Conservation (phyloP, 2,888 invertebrate species). For the Chloroclystis v-ata region DNA sequence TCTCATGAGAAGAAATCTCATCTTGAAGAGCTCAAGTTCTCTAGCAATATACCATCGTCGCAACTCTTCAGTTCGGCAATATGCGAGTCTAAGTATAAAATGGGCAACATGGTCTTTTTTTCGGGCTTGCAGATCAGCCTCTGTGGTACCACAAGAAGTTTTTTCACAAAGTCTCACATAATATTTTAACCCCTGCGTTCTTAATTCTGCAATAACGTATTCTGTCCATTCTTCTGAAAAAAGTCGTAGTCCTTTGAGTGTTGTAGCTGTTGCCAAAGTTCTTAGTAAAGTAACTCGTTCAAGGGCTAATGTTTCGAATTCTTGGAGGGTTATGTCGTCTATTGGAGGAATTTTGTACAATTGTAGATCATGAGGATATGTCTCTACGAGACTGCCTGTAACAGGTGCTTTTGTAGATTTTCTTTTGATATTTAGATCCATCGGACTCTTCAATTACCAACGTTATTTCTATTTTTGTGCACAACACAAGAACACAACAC, state of each 20-base stretch:
- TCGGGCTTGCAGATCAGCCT: conserved; percentile 81
- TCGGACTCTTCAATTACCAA: conserved; percentile 29
- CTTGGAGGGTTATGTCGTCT: conserved; percentile 84
- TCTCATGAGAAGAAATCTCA: conserved; percentile 83
- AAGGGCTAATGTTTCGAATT: conserved; percentile 92
- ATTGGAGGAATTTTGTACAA: conserved; percentile 88
- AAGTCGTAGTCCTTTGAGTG: conserved; percentile 78
- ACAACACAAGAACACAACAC: too few relatives aligned
- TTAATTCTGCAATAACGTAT: conserved; percentile 80
- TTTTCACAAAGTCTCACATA: conserved; percentile 80
- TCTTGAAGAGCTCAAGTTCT: conserved; percentile 93
- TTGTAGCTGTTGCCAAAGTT: conserved; percentile 84
- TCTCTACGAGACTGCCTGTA: conserved; percentile 67
- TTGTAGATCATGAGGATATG: conserved; percentile 86
- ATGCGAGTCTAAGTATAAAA: conserved; percentile 93
- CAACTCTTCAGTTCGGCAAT: conserved; percentile 91
- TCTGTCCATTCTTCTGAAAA: conserved; percentile 83
- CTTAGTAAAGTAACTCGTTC: conserved; percentile 89
- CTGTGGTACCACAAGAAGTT: conserved; percentile 72
- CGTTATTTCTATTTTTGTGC: too few relatives aligned
- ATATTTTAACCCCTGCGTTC: conserved; percentile 82
- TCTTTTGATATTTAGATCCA: conserved; percentile 70
- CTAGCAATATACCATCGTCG: conserved; percentile 91
- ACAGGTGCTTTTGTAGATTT: conserved; percentile 55
- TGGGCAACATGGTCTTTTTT: conserved; percentile 93